Base-by-base conservation (phyloP, 2,113 vertebrate genomes). In the Aspidoscelis tigris region DNA sequence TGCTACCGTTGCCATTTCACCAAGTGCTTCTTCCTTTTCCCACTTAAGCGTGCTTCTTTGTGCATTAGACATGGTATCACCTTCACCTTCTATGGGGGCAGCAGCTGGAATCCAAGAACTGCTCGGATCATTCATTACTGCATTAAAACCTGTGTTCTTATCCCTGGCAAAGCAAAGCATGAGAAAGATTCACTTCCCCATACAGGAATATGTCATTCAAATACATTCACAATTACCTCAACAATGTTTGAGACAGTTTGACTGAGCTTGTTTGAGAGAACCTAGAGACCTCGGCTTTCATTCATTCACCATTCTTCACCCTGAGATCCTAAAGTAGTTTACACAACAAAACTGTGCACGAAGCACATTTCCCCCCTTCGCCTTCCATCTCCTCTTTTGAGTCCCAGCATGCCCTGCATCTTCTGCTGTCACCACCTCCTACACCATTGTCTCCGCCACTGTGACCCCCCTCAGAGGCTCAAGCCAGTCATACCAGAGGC, bases 1-100 rank as follows among this genome's bases (percentile, higher is more conserved):
- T 0, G 99, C 98, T 0, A 99, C 98, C 0, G 98, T 99, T 4
- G 99, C 99, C 97, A 97, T 96, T 80, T 99, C 98, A 12, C 97
- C 99, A 79, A 99, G 96, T 7, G 95, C 95, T 92, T 99, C 98
- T 78, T 99, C 99, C 50, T 99, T 99, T 92, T 99, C 99, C 99
- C 99, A 99, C 92, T 99, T 99, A 0, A 99, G 91, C 2, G 96
- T 98, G 80, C 98, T 98, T 76, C 97, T 96, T 81, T 99, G 98
- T 73, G 98, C 97, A 0, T 96, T 98, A 0, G 98, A 99, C 97
- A 99, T 95, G 0, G 89, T 96, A 41, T 99, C 99, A 0, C 95
- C 95, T 87, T 99, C 98, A 2, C 94, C 93, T 84, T 98, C 98
- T 80, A 95, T 70, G 0, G 94, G 22, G 0, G 94, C 92, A 81